Base-by-base conservation (phyloP, 2,888 invertebrate species). In the Harmothoe impar region DNA sequence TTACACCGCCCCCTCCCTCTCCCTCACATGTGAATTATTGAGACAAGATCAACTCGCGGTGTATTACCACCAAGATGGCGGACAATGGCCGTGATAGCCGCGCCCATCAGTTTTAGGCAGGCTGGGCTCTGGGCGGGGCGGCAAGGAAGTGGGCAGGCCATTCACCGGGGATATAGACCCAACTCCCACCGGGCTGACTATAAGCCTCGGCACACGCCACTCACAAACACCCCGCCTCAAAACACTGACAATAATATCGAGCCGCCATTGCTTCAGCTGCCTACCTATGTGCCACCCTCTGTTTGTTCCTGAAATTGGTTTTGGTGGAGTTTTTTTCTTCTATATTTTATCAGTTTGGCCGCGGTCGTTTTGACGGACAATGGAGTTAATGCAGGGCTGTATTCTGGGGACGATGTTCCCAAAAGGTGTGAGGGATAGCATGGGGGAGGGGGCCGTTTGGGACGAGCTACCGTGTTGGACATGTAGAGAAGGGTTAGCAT, bases 231-330 rank as follows among this genome's bases (percentile, higher is more conserved):
- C 15, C 35, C 84, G 33, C 84, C 43, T 35, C 33, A 43, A 35
- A 84, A 51, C 84, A 84, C 43, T 20, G 84, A n/a, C 54, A 20
- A 54, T 25, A n/a, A 12, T 56, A 86, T 86, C 54, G 86, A 86
- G 29, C 56, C 15, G 54, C 54, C 29, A 29, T 25, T 23, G 86
- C 54, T 43, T 84, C 84, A 84, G 84, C 84, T 84, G 84, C 84
- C 35, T 43, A 84, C 84, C 84, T 51, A 35, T 84, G 33, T 84
- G 29, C 84, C 81, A 15, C 23, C n/a, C 54, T 33, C 52, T 86
- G 54, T 86, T 86, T 86, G 54, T 25, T 29, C 20, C 86, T 54
- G 54, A 86, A 86, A 86, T 86, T 86, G 86, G 86, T 86, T 86
- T 31, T 56, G 62, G 20, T n/a, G 62, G 23, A 51, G 84, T 43